phyloP scores from a whole-genome alignment of 2,888 invertebrate species.

The Danaus chrysippus region DNA sequence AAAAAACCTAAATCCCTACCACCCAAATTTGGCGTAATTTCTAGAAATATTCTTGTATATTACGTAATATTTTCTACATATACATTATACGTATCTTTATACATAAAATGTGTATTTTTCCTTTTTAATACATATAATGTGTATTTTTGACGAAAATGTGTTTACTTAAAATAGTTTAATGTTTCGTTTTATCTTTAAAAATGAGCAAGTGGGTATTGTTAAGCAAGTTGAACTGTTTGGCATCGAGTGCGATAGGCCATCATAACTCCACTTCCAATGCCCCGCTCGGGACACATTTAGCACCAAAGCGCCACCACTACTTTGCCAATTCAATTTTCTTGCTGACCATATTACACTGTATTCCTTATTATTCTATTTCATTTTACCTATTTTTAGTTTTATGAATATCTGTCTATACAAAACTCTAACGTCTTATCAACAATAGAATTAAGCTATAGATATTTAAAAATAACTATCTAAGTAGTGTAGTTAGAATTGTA shows the following conservation, averaged over 20 bases:
- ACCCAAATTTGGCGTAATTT: too few relatives aligned
- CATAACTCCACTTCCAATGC: constrained; percentile 57
- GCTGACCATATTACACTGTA: constrained; percentile 59
- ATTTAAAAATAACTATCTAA: too few relatives aligned
- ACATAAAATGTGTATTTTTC: too few relatives aligned
- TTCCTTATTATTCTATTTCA: constrained; percentile 42
- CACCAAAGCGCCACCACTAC: constrained; percentile 63
- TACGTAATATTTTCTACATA: too few relatives aligned
- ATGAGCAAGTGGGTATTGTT: constrained; percentile 23
- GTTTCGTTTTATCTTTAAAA: constrained; percentile 16
- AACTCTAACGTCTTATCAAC: constrained; percentile 6
- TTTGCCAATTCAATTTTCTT: constrained; percentile 72
- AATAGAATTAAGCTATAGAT: too few relatives aligned
- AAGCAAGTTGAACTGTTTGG: constrained; percentile 19
- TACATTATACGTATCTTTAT: too few relatives aligned
- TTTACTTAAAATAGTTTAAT: constrained; percentile 15
- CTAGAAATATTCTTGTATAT: too few relatives aligned
- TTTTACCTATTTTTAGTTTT: neutral
- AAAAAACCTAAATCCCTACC: too few relatives aligned
- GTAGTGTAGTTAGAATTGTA: too few relatives aligned
- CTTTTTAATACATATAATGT: too few relatives aligned
- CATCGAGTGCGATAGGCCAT: constrained; percentile 45
- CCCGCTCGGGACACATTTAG: constrained; percentile 68
- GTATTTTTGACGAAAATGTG: constrained; percentile 1
- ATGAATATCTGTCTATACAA: neutral